Base-by-base conservation (phyloP, 1,140 invertebrate genomes). In the Apis dorsata region DNA sequence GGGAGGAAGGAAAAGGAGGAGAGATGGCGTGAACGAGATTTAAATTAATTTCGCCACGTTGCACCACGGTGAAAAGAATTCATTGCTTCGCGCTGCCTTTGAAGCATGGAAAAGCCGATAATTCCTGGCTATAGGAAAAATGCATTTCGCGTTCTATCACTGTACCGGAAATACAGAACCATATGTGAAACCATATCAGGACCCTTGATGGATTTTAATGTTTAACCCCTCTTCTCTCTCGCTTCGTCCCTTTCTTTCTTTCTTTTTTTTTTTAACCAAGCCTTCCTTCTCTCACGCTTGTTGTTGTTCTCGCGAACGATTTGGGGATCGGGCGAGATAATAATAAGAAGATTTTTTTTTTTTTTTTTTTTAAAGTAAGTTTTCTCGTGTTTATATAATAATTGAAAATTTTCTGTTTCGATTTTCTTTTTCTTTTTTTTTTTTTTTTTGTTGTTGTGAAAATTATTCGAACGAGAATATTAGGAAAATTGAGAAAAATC, bases 31-130 rank as follows among this genome's bases (percentile, higher is more conserved):
- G 19, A 57, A 78, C 63, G 76, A 69, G 76, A 78, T 78, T 78
- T 57, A 68, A 78, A 78, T 78, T 78, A 78, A 78, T 78, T 78
- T 78, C 65, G 34, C 19, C 53, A 53, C 28, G 63, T 78, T 44
- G 24, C 24, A 53, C 51, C 59, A 19, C 24, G 51, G 53, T 55
- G 51, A 73, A 73, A 73, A 57, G 71, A 34, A 57, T 73, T 73
- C 53, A 57, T 57, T 73, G 71, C 53, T 73, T 73, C 71, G 53
- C 21, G 55, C 63, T 21, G 34, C 76, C 65, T 78, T 78, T 78
- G 76, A 69, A 44, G 51, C 53, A 59, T n/a, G 65, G 34, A 78
- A 69, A 78, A 69, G 63, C 53, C 63, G 34, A 76, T 76, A 76
- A 63, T 51, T 51, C 74, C 60, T 21, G 44, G 11, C 59, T 51